Conservation (phyloP, 2,113 vertebrate genomes). For the Bucco capensis region DNA sequence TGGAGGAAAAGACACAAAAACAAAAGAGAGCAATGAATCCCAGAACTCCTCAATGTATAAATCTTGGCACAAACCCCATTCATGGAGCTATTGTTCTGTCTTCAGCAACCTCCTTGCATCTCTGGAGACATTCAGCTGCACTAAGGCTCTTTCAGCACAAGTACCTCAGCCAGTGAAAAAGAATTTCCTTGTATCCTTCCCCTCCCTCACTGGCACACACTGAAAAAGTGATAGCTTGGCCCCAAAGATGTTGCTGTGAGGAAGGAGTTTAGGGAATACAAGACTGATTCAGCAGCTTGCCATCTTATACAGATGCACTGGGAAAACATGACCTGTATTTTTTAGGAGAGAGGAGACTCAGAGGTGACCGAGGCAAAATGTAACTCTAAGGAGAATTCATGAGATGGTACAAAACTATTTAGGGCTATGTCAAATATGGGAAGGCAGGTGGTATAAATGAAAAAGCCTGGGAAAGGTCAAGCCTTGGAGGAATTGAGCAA, state of each 20-base stretch:
- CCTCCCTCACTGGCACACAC: neutral
- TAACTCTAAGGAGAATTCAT: neutral
- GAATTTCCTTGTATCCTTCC: neutral
- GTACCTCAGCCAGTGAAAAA: neutral
- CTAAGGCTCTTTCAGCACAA: neutral
- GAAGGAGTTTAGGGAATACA: neutral
- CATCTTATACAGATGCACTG: neutral
- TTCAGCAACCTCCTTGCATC: neutral
- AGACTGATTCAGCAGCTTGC: neutral
- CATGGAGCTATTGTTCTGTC: neutral
- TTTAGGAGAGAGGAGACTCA: neutral
- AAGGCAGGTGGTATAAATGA: slow-evolving; percentile 24
- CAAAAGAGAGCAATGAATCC: neutral
- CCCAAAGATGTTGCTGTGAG: neutral
- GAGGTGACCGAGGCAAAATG: neutral
- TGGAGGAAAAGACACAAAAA: accelerated
- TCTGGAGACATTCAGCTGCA: neutral
- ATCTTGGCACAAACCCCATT: neutral
- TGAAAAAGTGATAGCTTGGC: neutral
- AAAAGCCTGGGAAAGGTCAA: slow-evolving; percentile 28
- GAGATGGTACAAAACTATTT: neutral
- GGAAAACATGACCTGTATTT: neutral
- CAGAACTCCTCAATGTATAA: neutral
- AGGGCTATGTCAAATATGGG: neutral
- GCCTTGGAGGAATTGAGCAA: neutral